Evolutionary conservation across 2,888 invertebrate genomes (phyloP), one percentile per base, ranked within the genome.

Genomic region (Cerastis leucographa): DNA sequence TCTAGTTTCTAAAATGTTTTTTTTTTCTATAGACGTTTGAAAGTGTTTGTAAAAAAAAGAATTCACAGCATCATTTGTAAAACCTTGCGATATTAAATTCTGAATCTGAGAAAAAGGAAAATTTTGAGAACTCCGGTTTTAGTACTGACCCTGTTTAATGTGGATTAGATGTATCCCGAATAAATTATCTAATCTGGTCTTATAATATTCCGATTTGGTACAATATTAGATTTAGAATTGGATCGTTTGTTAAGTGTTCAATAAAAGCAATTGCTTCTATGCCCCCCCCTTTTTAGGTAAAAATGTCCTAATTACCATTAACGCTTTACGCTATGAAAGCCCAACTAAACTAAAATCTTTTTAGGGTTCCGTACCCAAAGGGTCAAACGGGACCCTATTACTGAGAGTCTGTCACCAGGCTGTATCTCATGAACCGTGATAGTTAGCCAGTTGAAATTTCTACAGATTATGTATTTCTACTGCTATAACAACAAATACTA

Each of bases 201-300:
- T 22, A 42, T 49, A 29, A 42, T 49, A 81, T 81, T 46, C 12
- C 40, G 42, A 81, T 56, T 64, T 22, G 40, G 64, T 49, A 49
- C 46, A 46, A 64, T 46, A 42, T 64, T n/a, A 46, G 19, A 44
- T 51, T 35, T 54, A 54, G 5, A 19, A 56, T 74, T 17, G 46
- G n/a, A 8, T 46, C 22, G 64, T 73, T 62, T 62, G 61, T 62
- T 17, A 64, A 81, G 14, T 44, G 1, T 14, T n/a, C 9, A 14
- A 29, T 65, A 49, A 65, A 65, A 56, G 9, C 7, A 25, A 56
- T 65, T 46, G 42, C 29, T 62, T 49, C 40, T 29, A 64, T 42
- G 14, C 49, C 11, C 5, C n/a, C 8, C 5, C n/a, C 8, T 64
- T 56, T 29, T 42, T 25, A 6, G n/a, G n/a, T n/a, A 69, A 49